Percentiles rank a stretch among this genome's conserved stretches.
These are phyloP conservation scores for Sylvilagus floridanus DNA, from an alignment of 2,797 vertebrate genomes.

Conservation along the genomic window DNA sequence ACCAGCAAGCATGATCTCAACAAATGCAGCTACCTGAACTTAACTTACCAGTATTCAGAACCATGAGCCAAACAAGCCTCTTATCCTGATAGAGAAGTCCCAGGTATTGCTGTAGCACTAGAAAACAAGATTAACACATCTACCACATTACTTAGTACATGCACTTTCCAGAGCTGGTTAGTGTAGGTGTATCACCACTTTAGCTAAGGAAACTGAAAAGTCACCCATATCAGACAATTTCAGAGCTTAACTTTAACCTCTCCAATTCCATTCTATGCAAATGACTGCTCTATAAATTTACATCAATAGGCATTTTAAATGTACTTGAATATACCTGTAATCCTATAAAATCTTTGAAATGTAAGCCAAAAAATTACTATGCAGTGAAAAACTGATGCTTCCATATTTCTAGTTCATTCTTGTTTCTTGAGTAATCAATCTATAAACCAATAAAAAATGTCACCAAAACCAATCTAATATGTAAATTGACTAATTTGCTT, in stretches of 20 bases:
- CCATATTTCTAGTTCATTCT: conserved; percentile 6
- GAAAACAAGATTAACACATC: neutral
- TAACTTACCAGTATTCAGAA: too few species aligned
- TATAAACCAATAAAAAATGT: neutral
- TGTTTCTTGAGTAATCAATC: neutral
- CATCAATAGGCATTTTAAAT: neutral
- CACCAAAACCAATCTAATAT: neutral
- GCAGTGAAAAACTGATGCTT: neutral
- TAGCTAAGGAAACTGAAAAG: neutral
- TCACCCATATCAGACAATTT: neutral
- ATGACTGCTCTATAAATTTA: neutral
- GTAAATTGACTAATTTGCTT: neutral
- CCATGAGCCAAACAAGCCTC: too few species aligned
- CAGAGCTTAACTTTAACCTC: neutral
- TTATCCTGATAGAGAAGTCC: too few species aligned
- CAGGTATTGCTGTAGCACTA: neutral
- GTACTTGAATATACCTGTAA: neutral
- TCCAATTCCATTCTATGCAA: neutral
- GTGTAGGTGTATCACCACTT: neutral
- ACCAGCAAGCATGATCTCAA: neutral
- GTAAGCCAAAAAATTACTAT: neutral
- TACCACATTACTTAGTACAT: neutral
- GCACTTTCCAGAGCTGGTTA: neutral
- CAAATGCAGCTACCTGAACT: neutral
- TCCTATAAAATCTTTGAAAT: neutral